Evolutionary conservation across 1,140 invertebrate genomes (phyloP).

Genomic region (Rhopalosiphum maidis): DNA sequence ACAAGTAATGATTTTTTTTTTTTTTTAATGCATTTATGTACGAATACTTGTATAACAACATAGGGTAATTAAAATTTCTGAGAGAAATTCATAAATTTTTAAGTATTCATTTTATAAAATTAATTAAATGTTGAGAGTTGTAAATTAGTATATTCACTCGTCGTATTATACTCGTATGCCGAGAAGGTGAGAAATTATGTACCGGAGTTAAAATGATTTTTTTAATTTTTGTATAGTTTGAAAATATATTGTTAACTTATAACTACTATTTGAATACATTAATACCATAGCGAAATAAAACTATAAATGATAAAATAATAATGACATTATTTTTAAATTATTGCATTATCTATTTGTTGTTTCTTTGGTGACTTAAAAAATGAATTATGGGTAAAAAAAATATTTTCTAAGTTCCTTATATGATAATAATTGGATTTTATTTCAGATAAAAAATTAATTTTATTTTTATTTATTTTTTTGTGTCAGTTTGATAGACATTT

Average conservation of each 20-base stretch:
- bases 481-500: background rate
- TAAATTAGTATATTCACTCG: background rate
- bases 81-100: background rate
- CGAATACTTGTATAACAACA: background rate
- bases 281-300: background rate
- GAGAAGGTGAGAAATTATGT: background rate
- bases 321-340: background rate
- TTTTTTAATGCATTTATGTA: background rate
- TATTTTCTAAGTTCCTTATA: background rate
- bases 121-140: background rate
- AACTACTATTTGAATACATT: background rate
- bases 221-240: background rate
- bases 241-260: background rate
- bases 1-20: background rate
- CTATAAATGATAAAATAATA: background rate
- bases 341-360: background rate
- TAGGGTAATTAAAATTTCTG: background rate
- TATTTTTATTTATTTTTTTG: background rate
- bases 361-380: background rate
- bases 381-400: too few relatives aligned
- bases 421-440: background rate
- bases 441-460: background rate
- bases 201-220: background rate
- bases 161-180: background rate
- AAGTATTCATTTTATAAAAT: background rate